Base-by-base conservation (phyloP, 2,113 vertebrate genomes). In the Andinoacara biseriatus region DNA sequence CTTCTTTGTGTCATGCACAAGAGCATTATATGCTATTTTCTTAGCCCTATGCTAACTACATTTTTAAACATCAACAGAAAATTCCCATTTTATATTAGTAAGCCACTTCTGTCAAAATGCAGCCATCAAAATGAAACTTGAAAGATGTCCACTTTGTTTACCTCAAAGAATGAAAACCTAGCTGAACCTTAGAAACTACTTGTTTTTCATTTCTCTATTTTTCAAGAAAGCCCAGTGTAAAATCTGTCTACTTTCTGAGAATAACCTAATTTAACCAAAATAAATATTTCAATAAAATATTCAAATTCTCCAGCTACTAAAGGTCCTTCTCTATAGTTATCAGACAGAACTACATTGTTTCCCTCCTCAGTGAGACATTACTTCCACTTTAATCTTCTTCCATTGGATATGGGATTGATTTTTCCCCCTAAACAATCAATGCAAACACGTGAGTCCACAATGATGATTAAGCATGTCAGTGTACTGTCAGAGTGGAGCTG, bases 391-490 rank as follows among this genome's bases (percentile, higher is more conserved):
- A 2, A 46, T 40, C 0, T 18, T 17, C 38, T 67, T 46, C 63
- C 22, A 18, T 18, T 1, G 24, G 0, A 46, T 46, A 9, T 24
- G 0, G 0, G 35, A 67, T 17, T 65, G 0, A 65, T 46, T 2
- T 14, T 7, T 67, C 10, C 5, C 2, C n/a, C 22, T 18, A 24
- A 0, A 22, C 3, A 1, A 67, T 67, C 40, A 46, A 46, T 46
- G 8, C 14, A 46, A 22, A 67, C 26, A 0, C 6, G 14, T 1
- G 40, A 0, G 40, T 3, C 3, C 49, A 52, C 17, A 20, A 17
- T 52, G 17, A 52, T 20, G 49, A 14, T 7, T 18, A 5, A 67
- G 22, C 63, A 46, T 10, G 63, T 46, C 63, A 46, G 5, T 46
- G 63, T 46, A n/a, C n/a, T 67, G 26, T 26, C 3, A 43, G 14